These are phyloP conservation scores for Globia sparganii DNA, from an alignment of 2,888 invertebrate genomes.

Conservation along the genomic window DNA sequence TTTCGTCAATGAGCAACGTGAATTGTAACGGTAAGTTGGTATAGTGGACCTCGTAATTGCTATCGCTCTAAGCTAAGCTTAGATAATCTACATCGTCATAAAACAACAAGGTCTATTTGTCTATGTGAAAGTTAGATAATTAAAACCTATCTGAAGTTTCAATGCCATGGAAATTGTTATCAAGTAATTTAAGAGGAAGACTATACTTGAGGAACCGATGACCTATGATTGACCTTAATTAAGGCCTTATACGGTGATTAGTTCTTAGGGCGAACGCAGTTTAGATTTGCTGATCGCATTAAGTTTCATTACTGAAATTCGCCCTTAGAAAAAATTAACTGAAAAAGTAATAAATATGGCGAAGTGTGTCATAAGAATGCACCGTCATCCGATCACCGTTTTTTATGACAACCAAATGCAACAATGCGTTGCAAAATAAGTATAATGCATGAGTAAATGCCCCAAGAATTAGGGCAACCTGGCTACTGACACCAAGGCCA, in stretches of 20 bases:
- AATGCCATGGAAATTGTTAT: no score
- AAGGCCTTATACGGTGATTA: background rate
- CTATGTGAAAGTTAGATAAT: background rate
- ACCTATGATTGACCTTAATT: background rate
- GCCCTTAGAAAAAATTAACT: background rate
- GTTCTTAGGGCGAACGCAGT: background rate
- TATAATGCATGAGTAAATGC: constrained; percentile 47
- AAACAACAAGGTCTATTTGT: background rate
- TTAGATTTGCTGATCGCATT: no score
- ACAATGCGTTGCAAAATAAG: constrained; percentile 59
- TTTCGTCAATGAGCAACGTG: background rate
- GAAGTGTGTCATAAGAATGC: constrained; percentile 36
- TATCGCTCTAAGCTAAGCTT: background rate
- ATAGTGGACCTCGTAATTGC: no score
- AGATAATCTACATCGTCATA: background rate
- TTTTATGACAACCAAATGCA: constrained; percentile 48
- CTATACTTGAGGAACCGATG: background rate
- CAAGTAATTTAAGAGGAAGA: background rate
- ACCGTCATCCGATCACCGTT: constrained; percentile 41
- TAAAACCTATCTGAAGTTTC: background rate
- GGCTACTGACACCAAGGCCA: constrained; percentile 58
- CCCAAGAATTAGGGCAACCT: constrained; percentile 51
- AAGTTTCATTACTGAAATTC: background rate
- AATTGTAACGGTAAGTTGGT: no score
- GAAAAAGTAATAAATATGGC: background rate